phyloP scores from a whole-genome alignment of 1,140 invertebrate species.

The Cotesia vestalis region DNA sequence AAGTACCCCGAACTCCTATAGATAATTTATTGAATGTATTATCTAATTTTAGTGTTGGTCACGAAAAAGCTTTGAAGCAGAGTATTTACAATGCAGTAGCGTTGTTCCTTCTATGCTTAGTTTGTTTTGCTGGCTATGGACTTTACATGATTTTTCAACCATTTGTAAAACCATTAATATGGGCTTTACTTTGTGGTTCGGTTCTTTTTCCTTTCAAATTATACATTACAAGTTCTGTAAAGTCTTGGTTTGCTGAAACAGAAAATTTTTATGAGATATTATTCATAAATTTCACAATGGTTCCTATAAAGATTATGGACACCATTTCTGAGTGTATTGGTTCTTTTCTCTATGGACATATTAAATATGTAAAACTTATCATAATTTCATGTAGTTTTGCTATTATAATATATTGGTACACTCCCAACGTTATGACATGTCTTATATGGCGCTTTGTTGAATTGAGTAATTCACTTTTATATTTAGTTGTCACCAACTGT shows the following conservation, averaged over 20 bases:
- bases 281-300: slow-evolving; percentile 74
- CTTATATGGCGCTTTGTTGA: slow-evolving; percentile 62
- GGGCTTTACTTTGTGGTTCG: slow-evolving; percentile 92
- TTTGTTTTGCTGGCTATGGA: slow-evolving; percentile 76
- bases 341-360: slow-evolving; percentile 68
- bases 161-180: slow-evolving; percentile 91
- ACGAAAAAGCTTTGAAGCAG: slow-evolving; percentile 86
- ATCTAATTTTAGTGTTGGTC: slow-evolving; percentile 56
- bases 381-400: slow-evolving; percentile 48
- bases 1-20: slow-evolving; percentile 53
- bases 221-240: slow-evolving; percentile 73
- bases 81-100: slow-evolving; percentile 88
- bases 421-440: slow-evolving; percentile 67
- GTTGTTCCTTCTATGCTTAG: slow-evolving; percentile 73
- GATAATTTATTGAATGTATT: slow-evolving; percentile 62
- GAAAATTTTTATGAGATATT: slow-evolving; percentile 71
- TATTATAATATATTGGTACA: slow-evolving; percentile 64
- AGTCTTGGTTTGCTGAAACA: slow-evolving; percentile 76
- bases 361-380: slow-evolving; percentile 68
- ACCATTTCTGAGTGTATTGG: slow-evolving; percentile 77
- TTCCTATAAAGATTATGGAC: slow-evolving; percentile 79
- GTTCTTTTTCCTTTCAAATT: slow-evolving; percentile 90
- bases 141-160: slow-evolving; percentile 88
- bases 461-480: slow-evolving; percentile 57
- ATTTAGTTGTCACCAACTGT: slow-evolving; percentile 62